Percentiles rank a stretch among this genome's conserved stretches.
Conservation (phyloP, 2,888 invertebrate species). For the Perizoma affinitatum region DNA sequence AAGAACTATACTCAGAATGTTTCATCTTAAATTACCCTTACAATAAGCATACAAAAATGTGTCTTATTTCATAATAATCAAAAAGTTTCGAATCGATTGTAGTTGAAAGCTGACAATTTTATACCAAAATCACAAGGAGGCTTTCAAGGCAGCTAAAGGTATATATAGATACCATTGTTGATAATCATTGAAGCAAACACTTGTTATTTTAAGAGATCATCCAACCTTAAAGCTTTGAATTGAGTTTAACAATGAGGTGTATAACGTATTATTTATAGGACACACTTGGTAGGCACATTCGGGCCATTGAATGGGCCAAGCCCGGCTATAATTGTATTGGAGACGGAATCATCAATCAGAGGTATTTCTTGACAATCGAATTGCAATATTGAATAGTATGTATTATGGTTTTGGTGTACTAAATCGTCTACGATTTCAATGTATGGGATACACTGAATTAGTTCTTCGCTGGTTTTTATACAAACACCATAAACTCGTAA, state of each 20-base stretch:
- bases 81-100: conserved; percentile 25
- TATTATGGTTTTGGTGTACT: conserved; percentile 41
- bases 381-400: conserved; percentile 55
- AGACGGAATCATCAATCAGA: conserved; percentile 70
- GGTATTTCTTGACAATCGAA: conserved; percentile 66
- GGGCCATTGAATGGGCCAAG: conserved; percentile 63
- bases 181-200: conserved; percentile 85
- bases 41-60: conserved; percentile 25
- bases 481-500: too few species aligned
- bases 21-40: not conserved
- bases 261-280: conserved; percentile 83
- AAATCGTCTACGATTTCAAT: conserved; percentile 29
- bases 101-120: conserved; percentile 36
- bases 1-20: conserved; percentile 30
- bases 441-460: conserved; percentile 10
- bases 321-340: conserved; percentile 58
- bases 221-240: conserved; percentile 79
- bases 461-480: conserved; percentile 10
- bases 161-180: conserved; percentile 79
- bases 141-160: conserved; percentile 82
- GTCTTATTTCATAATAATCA: conserved; percentile 18
- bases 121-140: conserved; percentile 56
- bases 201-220: conserved; percentile 85
- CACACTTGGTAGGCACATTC: conserved; percentile 79
- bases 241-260: conserved; percentile 76